phyloP scores from a whole-genome alignment of 2,113 vertebrate genomes.

The Apeltes quadracus region DNA sequence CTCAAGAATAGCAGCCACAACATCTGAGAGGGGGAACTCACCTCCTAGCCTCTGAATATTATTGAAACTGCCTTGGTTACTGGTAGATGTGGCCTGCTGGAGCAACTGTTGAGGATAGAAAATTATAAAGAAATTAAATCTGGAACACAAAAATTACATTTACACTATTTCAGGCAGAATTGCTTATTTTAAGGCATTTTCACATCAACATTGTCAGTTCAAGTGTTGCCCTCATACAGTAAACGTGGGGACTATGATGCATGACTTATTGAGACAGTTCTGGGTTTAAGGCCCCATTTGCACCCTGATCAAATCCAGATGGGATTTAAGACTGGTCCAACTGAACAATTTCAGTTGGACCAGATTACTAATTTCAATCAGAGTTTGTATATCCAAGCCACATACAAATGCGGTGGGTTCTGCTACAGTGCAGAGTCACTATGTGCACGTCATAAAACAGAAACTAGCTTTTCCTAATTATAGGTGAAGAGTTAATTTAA shows the following conservation, averaged over 20 bases:
- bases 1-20: neutral
- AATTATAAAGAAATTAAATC: neutral
- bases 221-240: neutral
- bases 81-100: slow-evolving; percentile 94
- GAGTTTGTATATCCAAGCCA: neutral
- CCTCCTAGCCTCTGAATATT: slow-evolving; percentile 96
- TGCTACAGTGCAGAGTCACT: slow-evolving; percentile 2
- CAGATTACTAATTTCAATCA: neutral
- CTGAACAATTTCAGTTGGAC: neutral
- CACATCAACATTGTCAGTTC: neutral
- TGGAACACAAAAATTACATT: no score
- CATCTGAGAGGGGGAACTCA: slow-evolving; percentile 74
- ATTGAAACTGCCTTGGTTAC: slow-evolving; percentile 93
- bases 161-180: neutral
- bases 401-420: neutral
- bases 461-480: slow-evolving; percentile 19
- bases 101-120: slow-evolving; percentile 84
- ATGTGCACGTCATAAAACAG: slow-evolving; percentile 39
- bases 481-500: slow-evolving; percentile 10
- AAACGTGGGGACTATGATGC: neutral
- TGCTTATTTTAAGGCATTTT: neutral
- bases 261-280: neutral
- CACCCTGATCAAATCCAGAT: neutral
- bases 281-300: neutral
- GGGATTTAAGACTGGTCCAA: neutral